A percentile compares a stretch with the other conserved stretches of the same genome.
Evolutionary conservation across 2,797 vertebrate genomes (phyloP).

Genomic region (Poecilia gillii): DNA sequence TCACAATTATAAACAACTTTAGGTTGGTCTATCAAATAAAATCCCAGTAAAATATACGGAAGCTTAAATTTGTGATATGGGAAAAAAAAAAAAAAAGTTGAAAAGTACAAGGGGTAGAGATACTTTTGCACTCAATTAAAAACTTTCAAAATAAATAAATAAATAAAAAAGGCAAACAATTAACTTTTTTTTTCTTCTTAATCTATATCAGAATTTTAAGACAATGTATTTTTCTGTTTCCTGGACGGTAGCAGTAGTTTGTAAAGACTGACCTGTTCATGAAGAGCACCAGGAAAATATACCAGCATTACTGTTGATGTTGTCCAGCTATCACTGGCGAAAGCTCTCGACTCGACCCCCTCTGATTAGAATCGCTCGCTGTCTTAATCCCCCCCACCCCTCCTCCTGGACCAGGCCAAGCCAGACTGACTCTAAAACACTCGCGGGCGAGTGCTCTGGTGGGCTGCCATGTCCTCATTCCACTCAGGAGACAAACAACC

Average conservation of each 20-base stretch:
- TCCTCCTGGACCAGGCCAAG: constrained; percentile 43
- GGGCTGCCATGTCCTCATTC: constrained; percentile 64
- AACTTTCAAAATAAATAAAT: neutral
- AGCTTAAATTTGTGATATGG: neutral
- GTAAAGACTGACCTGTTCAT: neutral
- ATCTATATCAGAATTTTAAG: neutral
- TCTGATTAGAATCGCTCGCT: constrained; percentile 56
- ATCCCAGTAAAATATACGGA: neutral
- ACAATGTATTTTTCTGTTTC: neutral
- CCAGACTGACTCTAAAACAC: constrained; percentile 53
- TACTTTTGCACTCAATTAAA: neutral
- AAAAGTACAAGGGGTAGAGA: neutral
- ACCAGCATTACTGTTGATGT: constrained; percentile 16
- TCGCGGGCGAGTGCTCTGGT: constrained; percentile 56
- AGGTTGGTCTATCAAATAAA: neutral
- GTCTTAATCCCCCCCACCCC: constrained; percentile 22
- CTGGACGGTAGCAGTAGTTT: constrained; percentile 8
- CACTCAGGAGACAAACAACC: constrained; percentile 72
- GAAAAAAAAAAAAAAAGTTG: neutral
- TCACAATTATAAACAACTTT: neutral
- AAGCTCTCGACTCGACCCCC: constrained; percentile 34
- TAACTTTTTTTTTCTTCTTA: neutral
- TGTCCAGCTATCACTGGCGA: constrained; percentile 33
- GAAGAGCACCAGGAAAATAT: constrained; percentile 25
- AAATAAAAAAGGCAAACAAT: neutral